Conservation (phyloP, 1,140 invertebrate species). For the Subanguina moxae region DNA sequence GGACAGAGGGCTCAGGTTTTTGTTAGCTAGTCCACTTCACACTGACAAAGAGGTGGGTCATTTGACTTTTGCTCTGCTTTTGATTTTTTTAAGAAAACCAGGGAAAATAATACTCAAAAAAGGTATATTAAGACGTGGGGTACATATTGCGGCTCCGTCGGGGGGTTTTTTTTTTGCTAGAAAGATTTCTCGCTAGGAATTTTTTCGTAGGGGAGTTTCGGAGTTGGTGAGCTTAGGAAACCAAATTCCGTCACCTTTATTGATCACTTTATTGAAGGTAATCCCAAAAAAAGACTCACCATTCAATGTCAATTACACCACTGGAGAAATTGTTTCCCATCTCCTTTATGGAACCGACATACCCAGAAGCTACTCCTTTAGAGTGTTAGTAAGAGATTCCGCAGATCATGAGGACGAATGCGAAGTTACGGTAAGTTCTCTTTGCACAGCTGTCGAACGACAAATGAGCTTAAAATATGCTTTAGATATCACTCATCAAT, state of each 20-base stretch:
- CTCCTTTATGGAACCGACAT: background rate
- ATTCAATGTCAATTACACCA: background rate
- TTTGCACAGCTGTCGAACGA: background rate
- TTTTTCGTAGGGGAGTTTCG: too few relatives aligned
- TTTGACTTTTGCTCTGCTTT: background rate
- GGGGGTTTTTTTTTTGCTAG: too few relatives aligned
- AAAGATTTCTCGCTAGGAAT: too few relatives aligned
- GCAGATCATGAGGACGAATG: conserved; percentile 1
- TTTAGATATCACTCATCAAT: background rate
- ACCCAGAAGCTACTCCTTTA: conserved; percentile 1
- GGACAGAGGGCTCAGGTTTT: background rate
- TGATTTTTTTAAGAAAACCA: background rate
- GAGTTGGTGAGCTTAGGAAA: too few relatives aligned
- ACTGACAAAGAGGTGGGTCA: background rate
- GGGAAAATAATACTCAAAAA: background rate
- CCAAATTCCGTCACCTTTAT: background rate
- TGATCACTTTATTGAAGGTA: background rate
- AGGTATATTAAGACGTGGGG: background rate
- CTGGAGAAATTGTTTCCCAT: background rate
- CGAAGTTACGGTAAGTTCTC: background rate
- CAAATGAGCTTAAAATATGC: background rate
- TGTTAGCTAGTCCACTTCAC: background rate
- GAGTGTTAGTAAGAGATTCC: background rate
- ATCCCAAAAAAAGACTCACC: background rate
- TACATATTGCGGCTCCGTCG: too few relatives aligned